Evolutionary conservation across 2,797 vertebrate genomes (phyloP).

Genomic region (Aplochiton taeniatus): DNA sequence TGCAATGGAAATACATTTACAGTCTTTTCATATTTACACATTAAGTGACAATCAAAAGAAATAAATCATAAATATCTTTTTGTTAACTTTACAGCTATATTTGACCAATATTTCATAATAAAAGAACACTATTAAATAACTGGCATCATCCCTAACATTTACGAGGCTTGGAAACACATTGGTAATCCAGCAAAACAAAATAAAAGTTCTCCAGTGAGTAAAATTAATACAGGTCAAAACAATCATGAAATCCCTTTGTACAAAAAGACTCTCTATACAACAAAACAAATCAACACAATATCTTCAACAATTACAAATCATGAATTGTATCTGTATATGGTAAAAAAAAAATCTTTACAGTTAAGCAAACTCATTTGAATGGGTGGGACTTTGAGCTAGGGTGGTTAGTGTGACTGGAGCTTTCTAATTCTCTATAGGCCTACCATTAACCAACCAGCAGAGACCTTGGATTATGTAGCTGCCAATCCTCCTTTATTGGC

Average conservation of each 20-base stretch:
- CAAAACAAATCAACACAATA: slow-evolving; percentile 74
- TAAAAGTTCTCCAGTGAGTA: slow-evolving; percentile 78
- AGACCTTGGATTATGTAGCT: slow-evolving; percentile 70
- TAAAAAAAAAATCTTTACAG: slow-evolving; percentile 72
- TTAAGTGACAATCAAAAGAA: slow-evolving; percentile 74
- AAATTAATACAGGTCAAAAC: slow-evolving; percentile 75
- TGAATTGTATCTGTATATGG: slow-evolving; percentile 49
- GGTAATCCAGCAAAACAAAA: slow-evolving; percentile 72
- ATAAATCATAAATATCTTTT: slow-evolving; percentile 84
- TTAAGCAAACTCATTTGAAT: slow-evolving; percentile 65
- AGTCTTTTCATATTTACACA: slow-evolving; percentile 84
- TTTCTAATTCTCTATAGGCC: slow-evolving; percentile 47
- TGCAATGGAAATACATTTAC: slow-evolving; percentile 82
- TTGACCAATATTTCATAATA: slow-evolving; percentile 73
- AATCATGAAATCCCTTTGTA: slow-evolving; percentile 83
- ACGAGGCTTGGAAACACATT: slow-evolving; percentile 77
- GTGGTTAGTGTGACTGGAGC: slow-evolving; percentile 44
- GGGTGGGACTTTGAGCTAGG: slow-evolving; percentile 61
- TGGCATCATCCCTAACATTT: slow-evolving; percentile 79
- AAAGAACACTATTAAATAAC: slow-evolving; percentile 83
- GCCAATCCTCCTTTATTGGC: slow-evolving; percentile 73
- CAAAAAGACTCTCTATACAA: slow-evolving; percentile 84
- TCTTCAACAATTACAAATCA: slow-evolving; percentile 66
- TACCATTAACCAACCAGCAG: slow-evolving; percentile 36
- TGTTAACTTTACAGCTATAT: slow-evolving; percentile 84